Evolutionary conservation across 2,888 invertebrate species (phyloP).

Genomic region (Platycheirus albimanus): DNA sequence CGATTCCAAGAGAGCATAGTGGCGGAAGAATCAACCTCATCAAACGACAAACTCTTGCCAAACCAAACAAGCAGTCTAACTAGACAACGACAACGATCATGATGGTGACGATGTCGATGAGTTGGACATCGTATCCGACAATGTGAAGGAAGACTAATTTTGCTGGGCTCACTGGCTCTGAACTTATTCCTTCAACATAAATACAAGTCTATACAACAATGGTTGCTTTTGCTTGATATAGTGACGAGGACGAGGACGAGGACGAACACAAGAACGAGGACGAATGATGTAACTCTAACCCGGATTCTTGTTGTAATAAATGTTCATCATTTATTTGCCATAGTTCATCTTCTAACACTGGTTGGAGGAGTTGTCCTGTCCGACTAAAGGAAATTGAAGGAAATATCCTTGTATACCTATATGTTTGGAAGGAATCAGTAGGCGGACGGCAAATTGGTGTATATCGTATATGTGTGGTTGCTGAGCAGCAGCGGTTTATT

Average conservation of each 20-base stretch:
- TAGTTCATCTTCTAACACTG: constrained; percentile 69
- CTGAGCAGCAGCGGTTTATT: background rate
- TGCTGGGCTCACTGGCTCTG: constrained; percentile 4
- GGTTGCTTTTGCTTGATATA: too few species aligned
- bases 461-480: background rate
- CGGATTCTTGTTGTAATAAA: constrained; percentile 71
- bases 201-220: constrained; percentile 24
- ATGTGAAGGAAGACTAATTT: constrained; percentile 61
- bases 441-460: background rate
- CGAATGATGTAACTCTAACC: constrained; percentile 72
- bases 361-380: constrained; percentile 38
- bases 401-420: constrained; percentile 42
- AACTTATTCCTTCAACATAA: constrained; percentile 7
- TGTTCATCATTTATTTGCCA: constrained; percentile 72
- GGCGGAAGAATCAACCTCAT: constrained; percentile 53
- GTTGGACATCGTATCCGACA: constrained; percentile 62
- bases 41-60: constrained; percentile 37
- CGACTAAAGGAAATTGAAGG: constrained; percentile 42
- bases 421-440: constrained; percentile 4
- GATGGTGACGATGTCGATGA: constrained; percentile 54
- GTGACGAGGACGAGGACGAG: too few species aligned
- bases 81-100: constrained; percentile 28
- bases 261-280: too few species aligned
- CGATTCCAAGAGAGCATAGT: background rate
- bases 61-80: constrained; percentile 31